These are phyloP conservation scores for Cecidostiba fungosa DNA, from an alignment of 2,888 invertebrate genomes.

Conservation along the genomic window DNA sequence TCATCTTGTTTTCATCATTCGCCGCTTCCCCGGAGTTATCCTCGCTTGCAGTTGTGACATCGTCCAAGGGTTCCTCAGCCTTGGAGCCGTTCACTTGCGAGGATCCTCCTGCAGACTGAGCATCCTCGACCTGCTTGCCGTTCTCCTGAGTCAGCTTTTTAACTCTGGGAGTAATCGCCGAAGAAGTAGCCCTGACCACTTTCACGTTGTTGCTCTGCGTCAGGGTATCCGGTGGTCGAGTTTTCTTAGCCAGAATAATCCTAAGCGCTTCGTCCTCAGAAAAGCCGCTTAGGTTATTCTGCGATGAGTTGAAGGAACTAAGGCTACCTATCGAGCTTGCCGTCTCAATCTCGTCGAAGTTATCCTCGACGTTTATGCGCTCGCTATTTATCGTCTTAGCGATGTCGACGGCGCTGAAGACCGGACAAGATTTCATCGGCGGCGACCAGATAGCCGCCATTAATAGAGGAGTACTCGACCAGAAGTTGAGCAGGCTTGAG, in stretches of 20 bases:
- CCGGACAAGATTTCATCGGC: conserved; percentile 88
- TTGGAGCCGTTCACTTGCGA: conserved; percentile 3
- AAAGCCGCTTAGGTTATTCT: conserved; percentile 76
- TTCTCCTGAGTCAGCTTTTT: background rate
- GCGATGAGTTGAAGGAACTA: conserved; percentile 76
- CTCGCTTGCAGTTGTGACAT: background rate
- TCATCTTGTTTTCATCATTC: conserved; percentile 18
- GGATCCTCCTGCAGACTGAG: background rate
- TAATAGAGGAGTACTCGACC: conserved; percentile 92
- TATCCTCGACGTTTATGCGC: conserved; percentile 67
- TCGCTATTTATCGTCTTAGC: conserved; percentile 84
- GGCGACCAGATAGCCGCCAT: conserved; percentile 93
- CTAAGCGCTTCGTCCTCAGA: conserved; percentile 88
- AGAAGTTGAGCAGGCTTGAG: conserved; percentile 91
- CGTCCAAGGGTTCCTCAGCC: conserved; percentile 17
- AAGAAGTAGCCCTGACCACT: background rate
- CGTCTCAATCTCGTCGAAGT: conserved; percentile 74
- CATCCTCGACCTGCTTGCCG: background rate
- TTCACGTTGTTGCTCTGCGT: background rate
- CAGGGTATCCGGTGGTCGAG: background rate
- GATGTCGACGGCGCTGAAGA: conserved; percentile 89
- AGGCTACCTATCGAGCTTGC: conserved; percentile 77
- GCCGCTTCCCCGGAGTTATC: background rate
- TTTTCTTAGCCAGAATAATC: conserved; percentile 83
- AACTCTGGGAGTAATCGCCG: background rate